Evolutionary conservation across 2,797 vertebrate species (phyloP).

Genomic region (Enteromius radiatus): DNA sequence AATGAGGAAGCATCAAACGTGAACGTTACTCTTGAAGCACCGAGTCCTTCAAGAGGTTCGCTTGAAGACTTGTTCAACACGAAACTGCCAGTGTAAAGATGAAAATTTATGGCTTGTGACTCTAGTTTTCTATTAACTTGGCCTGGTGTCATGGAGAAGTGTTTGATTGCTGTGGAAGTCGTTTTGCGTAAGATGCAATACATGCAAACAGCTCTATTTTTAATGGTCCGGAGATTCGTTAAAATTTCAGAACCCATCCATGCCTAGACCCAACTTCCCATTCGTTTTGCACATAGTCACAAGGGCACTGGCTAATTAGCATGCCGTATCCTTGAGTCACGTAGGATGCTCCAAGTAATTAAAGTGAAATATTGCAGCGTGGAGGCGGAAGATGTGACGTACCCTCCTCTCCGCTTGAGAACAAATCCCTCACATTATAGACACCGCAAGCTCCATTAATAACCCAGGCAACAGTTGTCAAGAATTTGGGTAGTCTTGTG

Average conservation of each 20-base stretch:
- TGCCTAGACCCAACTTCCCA: slow-evolving; percentile 4
- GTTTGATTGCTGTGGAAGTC: slow-evolving; percentile 14
- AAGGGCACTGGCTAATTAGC: slow-evolving; percentile 59
- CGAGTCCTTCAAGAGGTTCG: slow-evolving; percentile 45
- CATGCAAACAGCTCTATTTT: slow-evolving; percentile 23
- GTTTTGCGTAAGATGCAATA: slow-evolving; percentile 6
- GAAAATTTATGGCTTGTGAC: slow-evolving; percentile 25
- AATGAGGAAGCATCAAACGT: slow-evolving; percentile 49
- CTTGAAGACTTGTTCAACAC: slow-evolving; percentile 37
- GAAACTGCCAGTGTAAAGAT: slow-evolving; percentile 9
- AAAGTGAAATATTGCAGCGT: slow-evolving; percentile 60
- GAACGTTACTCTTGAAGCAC: slow-evolving; percentile 20
- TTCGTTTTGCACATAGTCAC: slow-evolving; percentile 32
- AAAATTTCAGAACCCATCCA: background rate
- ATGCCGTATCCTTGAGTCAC: slow-evolving; percentile 60
- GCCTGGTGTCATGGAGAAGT: slow-evolving; percentile 16
- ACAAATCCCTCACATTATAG: slow-evolving; percentile 59
- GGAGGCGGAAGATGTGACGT: slow-evolving; percentile 51
- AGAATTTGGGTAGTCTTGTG: slow-evolving; percentile 47
- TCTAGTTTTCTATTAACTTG: slow-evolving; percentile 30
- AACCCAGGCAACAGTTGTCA: slow-evolving; percentile 58
- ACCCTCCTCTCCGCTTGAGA: slow-evolving; percentile 52
- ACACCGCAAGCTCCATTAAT: slow-evolving; percentile 61
- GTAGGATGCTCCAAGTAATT: slow-evolving; percentile 60
- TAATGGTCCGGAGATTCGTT: background rate